phyloP scores from a whole-genome alignment of 2,888 invertebrate genomes.

The Campoplex capitator region DNA sequence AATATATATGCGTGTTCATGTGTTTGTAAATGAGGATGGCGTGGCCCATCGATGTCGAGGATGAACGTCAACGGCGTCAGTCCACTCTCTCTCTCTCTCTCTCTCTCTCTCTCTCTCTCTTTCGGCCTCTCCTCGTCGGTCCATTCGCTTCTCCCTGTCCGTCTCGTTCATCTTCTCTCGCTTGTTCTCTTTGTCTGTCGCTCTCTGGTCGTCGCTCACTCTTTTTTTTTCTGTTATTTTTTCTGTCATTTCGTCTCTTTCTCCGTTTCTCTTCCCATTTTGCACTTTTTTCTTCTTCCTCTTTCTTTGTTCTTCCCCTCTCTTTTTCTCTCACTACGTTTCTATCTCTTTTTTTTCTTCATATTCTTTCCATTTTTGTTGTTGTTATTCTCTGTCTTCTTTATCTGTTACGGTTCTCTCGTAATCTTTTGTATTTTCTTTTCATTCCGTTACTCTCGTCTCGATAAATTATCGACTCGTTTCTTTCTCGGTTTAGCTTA shows the following conservation, averaged over 20 bases:
- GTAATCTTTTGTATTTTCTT: not conserved
- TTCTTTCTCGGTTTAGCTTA: not conserved
- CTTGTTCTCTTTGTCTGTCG: not conserved
- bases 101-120: conserved; percentile 13
- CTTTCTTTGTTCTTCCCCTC: not conserved
- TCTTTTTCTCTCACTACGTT: too few relatives aligned
- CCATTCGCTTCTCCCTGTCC: not conserved
- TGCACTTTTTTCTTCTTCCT: not conserved
- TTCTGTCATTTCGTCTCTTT: not conserved
- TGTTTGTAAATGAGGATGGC: conserved; percentile 47
- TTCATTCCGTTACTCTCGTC: not conserved
- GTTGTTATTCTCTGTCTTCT: not conserved
- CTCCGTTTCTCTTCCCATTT: not conserved
- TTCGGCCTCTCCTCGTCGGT: not conserved
- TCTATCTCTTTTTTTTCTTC: not conserved
- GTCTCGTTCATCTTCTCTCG: not conserved
- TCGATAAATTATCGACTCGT: not conserved
- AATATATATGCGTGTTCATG: conserved; percentile 14
- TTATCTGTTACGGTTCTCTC: not conserved
- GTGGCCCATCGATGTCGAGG: conserved; percentile 56
- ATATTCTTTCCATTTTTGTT: not conserved
- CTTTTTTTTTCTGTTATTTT: not conserved
- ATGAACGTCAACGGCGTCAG: conserved; percentile 65
- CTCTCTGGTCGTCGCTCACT: not conserved
- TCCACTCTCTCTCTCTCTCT: conserved; percentile 28